Base-by-base conservation (phyloP, 2,113 vertebrate species). In the Sylvia atricapilla region DNA sequence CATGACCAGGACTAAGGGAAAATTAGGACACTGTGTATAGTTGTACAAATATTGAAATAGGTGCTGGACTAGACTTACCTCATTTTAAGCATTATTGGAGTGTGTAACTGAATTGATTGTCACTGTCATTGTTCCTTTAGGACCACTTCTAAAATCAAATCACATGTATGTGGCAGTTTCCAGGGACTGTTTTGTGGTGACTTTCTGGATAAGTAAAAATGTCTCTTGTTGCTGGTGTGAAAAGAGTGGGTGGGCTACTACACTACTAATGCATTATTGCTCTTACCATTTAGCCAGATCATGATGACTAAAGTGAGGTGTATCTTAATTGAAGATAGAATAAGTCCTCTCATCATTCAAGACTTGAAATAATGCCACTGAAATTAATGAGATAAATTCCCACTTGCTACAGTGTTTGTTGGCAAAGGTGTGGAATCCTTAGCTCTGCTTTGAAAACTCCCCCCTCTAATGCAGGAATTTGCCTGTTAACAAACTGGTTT, bases 281-380 rank as follows among this genome's bases (percentile, higher is more conserved):
- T 93, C 63, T 83, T 94, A 96, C 92, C 47, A 28, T 97, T 94
- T 94, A 86, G 21, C 68, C 55, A 56, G 41, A 95, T 96, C 76
- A 75, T 9, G 56, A 67, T 90, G 94, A 75, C 89, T 77, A 53
- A 89, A 87, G 87, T 52, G 83, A 87, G 1, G 0, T 84, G 37
- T 27, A 14, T 41, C 52, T 81, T 64, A 52, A 79, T 3, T 81
- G 84, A 82, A 70, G 81, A 41, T 41, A 85, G 39, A 84, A 15
- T 68, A 56, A 85, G 53, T 85, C 41, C 41, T 85, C 41, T 63
- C 73, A 47, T 84, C 41, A 52, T 92, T 92, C 95, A 89, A 63
- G 69, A 62, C 37, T 89, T 92, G 90, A 92, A 92, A 93, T 60
- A 93, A 92, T 84, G 68, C 64, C 92, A 52, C 58, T 12, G 6